These are phyloP conservation scores for Steatornis caripensis DNA, from an alignment of 2,113 vertebrate genomes.

Conservation along the genomic window DNA sequence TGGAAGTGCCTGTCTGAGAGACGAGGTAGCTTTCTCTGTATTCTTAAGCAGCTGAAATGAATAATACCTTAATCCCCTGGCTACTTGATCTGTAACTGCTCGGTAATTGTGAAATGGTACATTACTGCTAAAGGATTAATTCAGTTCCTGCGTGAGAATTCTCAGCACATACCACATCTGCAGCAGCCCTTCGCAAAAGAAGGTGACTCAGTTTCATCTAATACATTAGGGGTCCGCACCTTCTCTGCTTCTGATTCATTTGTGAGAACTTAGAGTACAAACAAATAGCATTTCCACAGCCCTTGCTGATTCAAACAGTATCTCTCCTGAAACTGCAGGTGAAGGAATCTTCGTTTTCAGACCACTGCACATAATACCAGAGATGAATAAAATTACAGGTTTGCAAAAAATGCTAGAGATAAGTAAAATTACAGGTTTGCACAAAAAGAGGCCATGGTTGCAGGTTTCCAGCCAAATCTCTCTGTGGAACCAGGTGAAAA, in stretches of 20 bases:
- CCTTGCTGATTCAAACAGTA: neutral
- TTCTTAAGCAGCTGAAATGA: conserved; percentile 52
- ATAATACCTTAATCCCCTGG: conserved; percentile 40
- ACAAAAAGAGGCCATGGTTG: neutral
- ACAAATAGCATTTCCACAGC: neutral
- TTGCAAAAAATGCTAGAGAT: neutral
- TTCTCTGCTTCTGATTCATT: conserved; percentile 14
- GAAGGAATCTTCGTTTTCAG: neutral
- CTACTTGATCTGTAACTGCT: conserved; percentile 54
- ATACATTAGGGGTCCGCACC: neutral
- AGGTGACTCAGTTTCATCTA: conserved; percentile 44
- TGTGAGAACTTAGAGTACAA: neutral
- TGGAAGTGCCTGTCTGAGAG: conserved; percentile 24
- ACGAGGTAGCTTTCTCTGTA: conserved; percentile 22
- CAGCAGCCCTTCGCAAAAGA: conserved; percentile 20
- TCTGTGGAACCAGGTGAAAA: neutral
- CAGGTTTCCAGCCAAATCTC: neutral
- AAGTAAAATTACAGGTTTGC: conserved; percentile 5
- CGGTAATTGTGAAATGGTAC: conserved; percentile 52
- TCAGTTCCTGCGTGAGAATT: conserved; percentile 26
- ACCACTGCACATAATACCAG: neutral
- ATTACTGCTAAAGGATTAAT: conserved; percentile 49
- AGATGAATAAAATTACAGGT: neutral
- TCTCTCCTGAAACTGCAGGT: neutral
- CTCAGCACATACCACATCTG: conserved; percentile 22